phyloP scores from a whole-genome alignment of 1,140 invertebrate genomes.

The Proctacanthus coquilletti region DNA sequence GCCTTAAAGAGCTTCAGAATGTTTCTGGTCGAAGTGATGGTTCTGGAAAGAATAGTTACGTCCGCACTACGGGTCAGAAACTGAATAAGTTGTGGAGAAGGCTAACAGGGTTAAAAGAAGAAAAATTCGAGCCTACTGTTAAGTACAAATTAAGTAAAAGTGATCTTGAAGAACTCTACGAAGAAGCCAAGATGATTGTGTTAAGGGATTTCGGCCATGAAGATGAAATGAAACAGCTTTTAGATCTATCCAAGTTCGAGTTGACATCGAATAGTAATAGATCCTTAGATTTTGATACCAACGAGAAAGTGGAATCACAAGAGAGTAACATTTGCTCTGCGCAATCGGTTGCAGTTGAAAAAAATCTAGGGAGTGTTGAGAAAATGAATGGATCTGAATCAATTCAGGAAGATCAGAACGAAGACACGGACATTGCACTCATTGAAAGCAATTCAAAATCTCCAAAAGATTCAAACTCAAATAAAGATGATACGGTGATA shows the following conservation, averaged over 20 bases:
- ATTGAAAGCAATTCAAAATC: too few species aligned
- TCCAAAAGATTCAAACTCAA: too few species aligned
- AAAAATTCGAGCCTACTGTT: constrained; percentile 10
- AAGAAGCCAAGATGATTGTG: constrained; percentile 11
- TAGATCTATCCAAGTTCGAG: not conserved
- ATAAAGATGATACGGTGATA: too few species aligned
- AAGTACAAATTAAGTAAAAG: constrained; percentile 11
- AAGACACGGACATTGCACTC: too few species aligned
- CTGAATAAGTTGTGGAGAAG: constrained; percentile 15
- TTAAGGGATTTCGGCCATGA: constrained; percentile 8
- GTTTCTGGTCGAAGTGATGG: constrained; percentile 6
- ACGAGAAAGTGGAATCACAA: too few species aligned
- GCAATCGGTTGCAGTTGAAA: too few species aligned
- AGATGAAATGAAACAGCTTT: not conserved
- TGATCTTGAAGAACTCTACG: constrained; percentile 12
- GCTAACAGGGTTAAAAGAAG: constrained; percentile 9
- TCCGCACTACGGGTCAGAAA: constrained; percentile 10
- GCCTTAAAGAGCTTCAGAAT: constrained; percentile 10
- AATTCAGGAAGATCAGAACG: too few species aligned
- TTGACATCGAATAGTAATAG: not conserved
- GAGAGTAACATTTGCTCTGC: too few species aligned
- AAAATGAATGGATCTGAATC: too few species aligned
- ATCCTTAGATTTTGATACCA: not conserved
- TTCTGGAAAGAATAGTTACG: constrained; percentile 5
- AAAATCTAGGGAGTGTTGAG: too few species aligned